phyloP scores from a whole-genome alignment of 2,888 invertebrate genomes.

The Tupiocoris notatus region DNA sequence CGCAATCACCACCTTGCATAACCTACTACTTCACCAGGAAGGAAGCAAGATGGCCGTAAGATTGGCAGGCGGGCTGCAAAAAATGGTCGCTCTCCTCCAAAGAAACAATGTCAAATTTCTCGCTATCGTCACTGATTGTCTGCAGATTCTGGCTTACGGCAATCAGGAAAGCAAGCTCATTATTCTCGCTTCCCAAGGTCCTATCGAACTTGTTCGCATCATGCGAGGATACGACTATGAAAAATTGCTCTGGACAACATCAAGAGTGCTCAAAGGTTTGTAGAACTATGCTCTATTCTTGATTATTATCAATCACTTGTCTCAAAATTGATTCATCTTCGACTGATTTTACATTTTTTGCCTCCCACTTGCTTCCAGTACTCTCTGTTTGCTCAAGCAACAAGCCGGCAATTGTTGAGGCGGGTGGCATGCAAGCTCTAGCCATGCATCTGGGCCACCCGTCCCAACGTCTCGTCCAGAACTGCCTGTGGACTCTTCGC shows the following conservation, averaged over 20 bases:
- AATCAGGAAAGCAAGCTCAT: conserved; percentile 98
- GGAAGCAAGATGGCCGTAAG: conserved; percentile 98
- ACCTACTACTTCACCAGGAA: conserved; percentile 94
- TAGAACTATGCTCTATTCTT: not conserved
- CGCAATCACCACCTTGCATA: conserved; percentile 97
- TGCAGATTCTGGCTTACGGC: conserved; percentile 96
- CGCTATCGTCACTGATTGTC: conserved; percentile 97
- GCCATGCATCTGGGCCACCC: conserved; percentile 94
- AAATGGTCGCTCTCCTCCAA: conserved; percentile 93
- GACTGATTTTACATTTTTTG: not conserved
- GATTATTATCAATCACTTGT: too few relatives aligned
- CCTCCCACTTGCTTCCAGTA: too few relatives aligned
- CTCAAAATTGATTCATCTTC: too few relatives aligned
- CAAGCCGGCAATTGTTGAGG: conserved; percentile 97
- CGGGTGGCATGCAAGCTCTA: conserved; percentile 96
- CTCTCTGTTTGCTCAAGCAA: conserved; percentile 97
- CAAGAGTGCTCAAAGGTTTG: conserved; percentile 88
- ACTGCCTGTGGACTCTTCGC: conserved; percentile 95
- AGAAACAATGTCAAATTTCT: conserved; percentile 97
- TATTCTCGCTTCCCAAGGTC: conserved; percentile 93
- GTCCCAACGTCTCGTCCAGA: conserved; percentile 90
- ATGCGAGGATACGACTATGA: conserved; percentile 97
- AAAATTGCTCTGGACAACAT: conserved; percentile 98
- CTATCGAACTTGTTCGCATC: conserved; percentile 93
- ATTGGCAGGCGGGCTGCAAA: conserved; percentile 95